Conservation (phyloP, 2,113 vertebrate species). For the Chaenogobius annularis region DNA sequence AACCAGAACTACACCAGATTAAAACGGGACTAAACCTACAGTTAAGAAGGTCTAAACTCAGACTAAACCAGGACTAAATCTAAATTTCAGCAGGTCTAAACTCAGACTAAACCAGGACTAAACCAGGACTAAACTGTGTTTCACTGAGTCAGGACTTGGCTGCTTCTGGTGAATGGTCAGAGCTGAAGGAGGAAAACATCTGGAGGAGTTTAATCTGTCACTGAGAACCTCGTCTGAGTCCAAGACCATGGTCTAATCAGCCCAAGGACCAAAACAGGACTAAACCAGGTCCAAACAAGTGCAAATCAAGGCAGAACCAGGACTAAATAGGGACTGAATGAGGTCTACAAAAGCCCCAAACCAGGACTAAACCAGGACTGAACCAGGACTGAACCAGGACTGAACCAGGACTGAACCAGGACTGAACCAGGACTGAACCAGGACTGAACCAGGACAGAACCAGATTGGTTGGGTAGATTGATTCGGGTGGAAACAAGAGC, state of each 20-base stretch:
- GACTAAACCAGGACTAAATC: neutral
- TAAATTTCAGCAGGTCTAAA: no score
- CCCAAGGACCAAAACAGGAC: neutral
- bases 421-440: neutral
- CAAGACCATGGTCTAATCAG: neutral
- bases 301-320: neutral
- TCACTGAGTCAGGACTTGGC: neutral
- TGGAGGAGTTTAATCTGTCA: constrained; percentile 6
- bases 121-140: neutral
- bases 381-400: neutral
- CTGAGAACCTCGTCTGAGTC: neutral
- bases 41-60: no score
- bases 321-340: neutral
- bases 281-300: neutral
- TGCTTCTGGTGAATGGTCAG: neutral
- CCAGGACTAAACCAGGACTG: neutral
- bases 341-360: neutral
- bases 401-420: neutral
- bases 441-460: no score
- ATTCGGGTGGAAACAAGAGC: no score
- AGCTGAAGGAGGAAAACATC: constrained; percentile 2
- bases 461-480: no score
- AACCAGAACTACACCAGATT: neutral
- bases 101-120: neutral
- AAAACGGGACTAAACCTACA: no score